A percentile compares a stretch with the other conserved stretches of the same genome.
These are phyloP conservation scores for Heliothis virescens DNA, from an alignment of 1,140 invertebrate genomes.

Conservation along the genomic window DNA sequence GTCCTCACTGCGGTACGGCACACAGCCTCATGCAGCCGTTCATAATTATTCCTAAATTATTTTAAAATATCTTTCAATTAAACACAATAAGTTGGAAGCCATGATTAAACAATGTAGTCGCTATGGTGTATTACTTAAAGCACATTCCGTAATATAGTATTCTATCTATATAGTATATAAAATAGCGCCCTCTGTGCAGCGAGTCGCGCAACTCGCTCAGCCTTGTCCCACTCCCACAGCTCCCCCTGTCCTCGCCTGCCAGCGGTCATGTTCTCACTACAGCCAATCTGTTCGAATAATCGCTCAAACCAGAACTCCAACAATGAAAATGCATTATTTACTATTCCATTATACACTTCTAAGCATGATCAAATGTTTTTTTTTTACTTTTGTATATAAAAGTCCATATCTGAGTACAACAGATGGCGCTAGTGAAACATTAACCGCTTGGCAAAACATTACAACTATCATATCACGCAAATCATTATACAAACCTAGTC, in stretches of 20 bases:
- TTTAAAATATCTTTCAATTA: background rate
- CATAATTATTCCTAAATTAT: slow-evolving; percentile 2
- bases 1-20: background rate
- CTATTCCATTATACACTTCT: too few relatives aligned
- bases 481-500: background rate
- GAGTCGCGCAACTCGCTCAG: background rate
- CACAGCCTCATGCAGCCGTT: background rate
- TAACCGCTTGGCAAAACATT: background rate
- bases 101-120: slow-evolving; percentile 16
- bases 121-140: slow-evolving; percentile 16
- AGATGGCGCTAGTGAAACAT: background rate
- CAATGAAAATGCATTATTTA: too few relatives aligned
- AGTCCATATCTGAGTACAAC: too few relatives aligned
- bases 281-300: too few relatives aligned
- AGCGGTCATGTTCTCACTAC: background rate
- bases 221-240: background rate
- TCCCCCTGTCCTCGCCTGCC: background rate
- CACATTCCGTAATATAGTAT: slow-evolving; percentile 4
- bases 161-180: background rate
- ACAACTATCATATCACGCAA: background rate
- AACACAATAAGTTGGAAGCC: slow-evolving; percentile 24
- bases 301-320: too few relatives aligned
- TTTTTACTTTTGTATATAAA: too few relatives aligned
- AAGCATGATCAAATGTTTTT: too few relatives aligned
- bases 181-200: background rate